Evolutionary conservation across 2,113 vertebrate genomes (phyloP).

Genomic region (Muntiacus reevesi): DNA sequence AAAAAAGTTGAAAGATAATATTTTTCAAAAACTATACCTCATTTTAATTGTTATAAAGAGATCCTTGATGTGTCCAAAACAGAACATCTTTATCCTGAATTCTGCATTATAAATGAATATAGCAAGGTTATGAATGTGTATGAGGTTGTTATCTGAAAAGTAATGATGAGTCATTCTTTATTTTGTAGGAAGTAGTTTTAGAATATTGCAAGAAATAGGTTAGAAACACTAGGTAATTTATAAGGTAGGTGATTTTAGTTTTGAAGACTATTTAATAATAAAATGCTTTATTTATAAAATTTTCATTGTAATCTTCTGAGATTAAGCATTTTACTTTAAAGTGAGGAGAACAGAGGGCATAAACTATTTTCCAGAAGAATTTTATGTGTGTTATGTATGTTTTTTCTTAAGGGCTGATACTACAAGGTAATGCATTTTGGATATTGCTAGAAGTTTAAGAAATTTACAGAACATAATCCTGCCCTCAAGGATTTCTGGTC

Average conservation of each 20-base stretch:
- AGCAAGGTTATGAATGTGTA: background rate
- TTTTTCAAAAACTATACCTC: background rate
- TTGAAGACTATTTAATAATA: background rate
- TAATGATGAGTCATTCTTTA: background rate
- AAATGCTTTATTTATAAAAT: background rate
- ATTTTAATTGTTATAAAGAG: background rate
- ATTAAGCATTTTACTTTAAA: slow-evolving; percentile 20
- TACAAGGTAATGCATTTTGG: background rate
- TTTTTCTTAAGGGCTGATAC: background rate
- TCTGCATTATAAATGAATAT: background rate
- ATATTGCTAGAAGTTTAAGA: background rate
- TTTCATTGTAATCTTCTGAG: background rate
- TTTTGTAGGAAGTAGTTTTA: slow-evolving; percentile 24
- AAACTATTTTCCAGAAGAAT: background rate
- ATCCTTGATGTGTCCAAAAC: background rate
- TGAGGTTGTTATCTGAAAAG: background rate
- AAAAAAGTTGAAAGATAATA: background rate
- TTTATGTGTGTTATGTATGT: background rate
- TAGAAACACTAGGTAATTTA: background rate
- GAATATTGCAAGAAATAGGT: background rate
- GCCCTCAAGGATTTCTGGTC: background rate
- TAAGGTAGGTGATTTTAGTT: background rate
- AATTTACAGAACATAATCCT: background rate
- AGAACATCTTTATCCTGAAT: background rate
- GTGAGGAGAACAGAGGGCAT: background rate